A percentile compares a stretch with the other conserved stretches of the same genome.
Evolutionary conservation across 1,140 invertebrate species (phyloP).

Genomic region (Andricus grossulariae): DNA sequence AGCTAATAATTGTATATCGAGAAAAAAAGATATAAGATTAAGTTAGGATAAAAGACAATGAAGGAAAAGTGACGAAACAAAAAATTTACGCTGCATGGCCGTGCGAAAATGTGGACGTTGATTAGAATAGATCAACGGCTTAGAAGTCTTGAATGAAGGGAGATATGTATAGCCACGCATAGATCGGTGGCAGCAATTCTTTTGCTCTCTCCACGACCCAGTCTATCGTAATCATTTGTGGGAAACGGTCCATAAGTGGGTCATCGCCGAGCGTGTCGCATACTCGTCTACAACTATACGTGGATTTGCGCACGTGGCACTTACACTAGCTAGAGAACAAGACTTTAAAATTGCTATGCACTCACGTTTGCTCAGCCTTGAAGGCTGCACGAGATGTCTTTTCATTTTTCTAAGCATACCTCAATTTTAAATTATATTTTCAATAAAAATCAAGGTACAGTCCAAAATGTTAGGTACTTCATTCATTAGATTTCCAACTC

Average conservation of each 20-base stretch:
- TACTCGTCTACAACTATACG: conserved; percentile 4
- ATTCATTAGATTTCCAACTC: too few species aligned
- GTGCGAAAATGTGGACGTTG: background rate
- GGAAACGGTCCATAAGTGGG: conserved; percentile 55
- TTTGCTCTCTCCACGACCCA: conserved; percentile 21
- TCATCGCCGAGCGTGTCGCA: conserved; percentile 49
- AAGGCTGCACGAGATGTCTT: too few species aligned
- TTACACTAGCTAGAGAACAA: background rate
- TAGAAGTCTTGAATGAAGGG: conserved; percentile 5
- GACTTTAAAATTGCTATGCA: background rate
- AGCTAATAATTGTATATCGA: too few species aligned
- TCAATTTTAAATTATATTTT: too few species aligned
- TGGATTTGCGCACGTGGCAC: conserved; percentile 17
- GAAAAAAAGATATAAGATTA: too few species aligned
- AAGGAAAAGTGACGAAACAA: too few species aligned
- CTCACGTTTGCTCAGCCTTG: background rate
- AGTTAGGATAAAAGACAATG: too few species aligned
- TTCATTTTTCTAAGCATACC: too few species aligned
- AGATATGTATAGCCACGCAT: background rate
- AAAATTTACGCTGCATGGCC: too few species aligned
- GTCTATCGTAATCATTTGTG: conserved; percentile 57
- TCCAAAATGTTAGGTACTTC: too few species aligned
- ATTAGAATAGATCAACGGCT: conserved; percentile 12
- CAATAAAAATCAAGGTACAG: too few species aligned
- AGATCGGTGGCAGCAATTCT: background rate